Base-by-base conservation (phyloP, 2,888 invertebrate species). In the Epinotia bilunana region DNA sequence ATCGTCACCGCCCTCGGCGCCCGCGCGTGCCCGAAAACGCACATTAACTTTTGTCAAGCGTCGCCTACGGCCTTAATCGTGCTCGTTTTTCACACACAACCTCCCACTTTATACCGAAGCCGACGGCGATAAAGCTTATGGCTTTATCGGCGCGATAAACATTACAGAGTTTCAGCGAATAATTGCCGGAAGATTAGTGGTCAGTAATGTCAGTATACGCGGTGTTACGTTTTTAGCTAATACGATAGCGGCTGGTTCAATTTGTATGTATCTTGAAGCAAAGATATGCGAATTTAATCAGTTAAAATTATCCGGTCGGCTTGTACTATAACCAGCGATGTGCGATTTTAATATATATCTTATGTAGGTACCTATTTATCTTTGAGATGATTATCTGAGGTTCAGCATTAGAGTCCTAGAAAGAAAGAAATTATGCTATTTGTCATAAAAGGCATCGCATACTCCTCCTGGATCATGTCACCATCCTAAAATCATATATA, bases 21-120 rank as follows among this genome's bases (percentile, higher is more conserved):
- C 67, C 73, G 77, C 75, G 81, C 81, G 82, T 83, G 80, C 82
- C 81, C 78, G 80, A 78, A 78, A 80, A 79, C 78, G 72, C 79
- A 80, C 81, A 80, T 82, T 83, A 81, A 79, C 79, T 81, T 81
- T 80, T 80, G 80, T 83, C 80, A 80, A 80, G 79, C 73, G 78
- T 78, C 79, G 79, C 79, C 77, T 79, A 77, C 79, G 77, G 78
- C 67, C 76, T 46, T 65, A 77, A 78, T 79, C 76, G 64, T 65
- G 73, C 60, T 79, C 78, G 74, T 79, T 78, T 77, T 78, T 79
- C 77, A 77, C 76, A 72, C 76, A 70, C 76, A 78, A 64, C 71
- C 63, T 72, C 58, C 65, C 72, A 62, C 67, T 53, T 61, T 72
- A 68, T 60, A n/a, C 64, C 18, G 28, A 33, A 58, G 43, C 58